Conservation (phyloP, 2,888 invertebrate genomes). For the Dryococelus australis region DNA sequence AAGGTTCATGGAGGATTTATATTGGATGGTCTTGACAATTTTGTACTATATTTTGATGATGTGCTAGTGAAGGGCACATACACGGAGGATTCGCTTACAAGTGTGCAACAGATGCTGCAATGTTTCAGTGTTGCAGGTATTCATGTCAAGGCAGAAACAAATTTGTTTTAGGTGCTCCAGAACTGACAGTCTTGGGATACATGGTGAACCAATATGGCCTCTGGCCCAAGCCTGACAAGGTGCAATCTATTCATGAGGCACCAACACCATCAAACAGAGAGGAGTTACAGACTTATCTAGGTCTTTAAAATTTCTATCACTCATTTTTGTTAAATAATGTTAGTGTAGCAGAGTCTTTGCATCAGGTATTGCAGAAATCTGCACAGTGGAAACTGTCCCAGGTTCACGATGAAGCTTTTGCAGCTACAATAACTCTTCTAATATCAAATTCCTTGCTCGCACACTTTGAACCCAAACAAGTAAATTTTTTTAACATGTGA, state of each 20-base stretch:
- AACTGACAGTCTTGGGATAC: not conserved
- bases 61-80: no score
- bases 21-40: not conserved
- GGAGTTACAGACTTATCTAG: not conserved
- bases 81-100: not conserved
- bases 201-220: not conserved
- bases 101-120: no score
- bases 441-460: not conserved
- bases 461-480: not conserved
- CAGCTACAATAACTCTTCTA: not conserved
- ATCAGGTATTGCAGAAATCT: no score
- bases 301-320: not conserved
- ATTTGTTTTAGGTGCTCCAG: not conserved
- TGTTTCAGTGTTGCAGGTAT: not conserved
- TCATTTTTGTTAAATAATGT: not conserved
- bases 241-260: no score
- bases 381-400: not conserved
- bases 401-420: no score
- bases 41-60: no score
- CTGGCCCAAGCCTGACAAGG: not conserved
- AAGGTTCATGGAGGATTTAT: not conserved
- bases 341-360: no score
- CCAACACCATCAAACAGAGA: not conserved
- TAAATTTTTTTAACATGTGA: not conserved
- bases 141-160: not conserved